Evolutionary conservation across 2,888 invertebrate species (phyloP).

Genomic region (Tortricodes alternella): DNA sequence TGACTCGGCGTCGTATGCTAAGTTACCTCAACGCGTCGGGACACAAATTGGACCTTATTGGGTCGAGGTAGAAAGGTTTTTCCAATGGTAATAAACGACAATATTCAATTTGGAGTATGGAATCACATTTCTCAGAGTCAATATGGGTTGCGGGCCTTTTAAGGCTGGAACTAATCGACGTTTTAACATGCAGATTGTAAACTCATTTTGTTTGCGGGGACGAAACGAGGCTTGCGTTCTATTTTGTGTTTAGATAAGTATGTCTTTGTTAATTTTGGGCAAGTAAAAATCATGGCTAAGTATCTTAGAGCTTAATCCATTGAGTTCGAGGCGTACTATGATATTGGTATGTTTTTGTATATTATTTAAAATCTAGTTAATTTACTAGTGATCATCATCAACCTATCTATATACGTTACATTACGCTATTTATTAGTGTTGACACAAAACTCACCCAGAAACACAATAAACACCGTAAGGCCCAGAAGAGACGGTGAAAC

Average conservation of each 20-base stretch:
- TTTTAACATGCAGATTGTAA: slow-evolving; percentile 7
- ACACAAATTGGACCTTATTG: slow-evolving; percentile 15
- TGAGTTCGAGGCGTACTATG: too few species aligned
- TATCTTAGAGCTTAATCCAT: too few species aligned
- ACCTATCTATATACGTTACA: too few species aligned
- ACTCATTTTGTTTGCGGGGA: not conserved
- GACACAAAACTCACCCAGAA: too few species aligned
- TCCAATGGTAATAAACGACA: not conserved
- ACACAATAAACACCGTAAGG: too few species aligned
- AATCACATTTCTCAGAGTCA: slow-evolving; percentile 23
- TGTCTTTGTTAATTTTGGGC: too few species aligned
- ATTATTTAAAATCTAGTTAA: too few species aligned
- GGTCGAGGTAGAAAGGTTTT: not conserved
- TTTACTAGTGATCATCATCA: too few species aligned
- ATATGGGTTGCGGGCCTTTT: slow-evolving; percentile 25
- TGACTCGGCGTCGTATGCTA: slow-evolving; percentile 37
- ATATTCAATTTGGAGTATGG: slow-evolving; percentile 29
- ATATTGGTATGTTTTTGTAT: too few species aligned
- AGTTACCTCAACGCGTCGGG: slow-evolving; percentile 9
- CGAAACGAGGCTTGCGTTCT: not conserved
- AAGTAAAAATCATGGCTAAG: too few species aligned
- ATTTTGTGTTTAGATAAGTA: too few species aligned
- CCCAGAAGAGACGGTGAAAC: not conserved
- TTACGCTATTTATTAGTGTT: too few species aligned
- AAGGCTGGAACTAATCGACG: slow-evolving; percentile 20